Conservation (phyloP, 2,797 vertebrate species). For the Alcedo quadribrachys region DNA sequence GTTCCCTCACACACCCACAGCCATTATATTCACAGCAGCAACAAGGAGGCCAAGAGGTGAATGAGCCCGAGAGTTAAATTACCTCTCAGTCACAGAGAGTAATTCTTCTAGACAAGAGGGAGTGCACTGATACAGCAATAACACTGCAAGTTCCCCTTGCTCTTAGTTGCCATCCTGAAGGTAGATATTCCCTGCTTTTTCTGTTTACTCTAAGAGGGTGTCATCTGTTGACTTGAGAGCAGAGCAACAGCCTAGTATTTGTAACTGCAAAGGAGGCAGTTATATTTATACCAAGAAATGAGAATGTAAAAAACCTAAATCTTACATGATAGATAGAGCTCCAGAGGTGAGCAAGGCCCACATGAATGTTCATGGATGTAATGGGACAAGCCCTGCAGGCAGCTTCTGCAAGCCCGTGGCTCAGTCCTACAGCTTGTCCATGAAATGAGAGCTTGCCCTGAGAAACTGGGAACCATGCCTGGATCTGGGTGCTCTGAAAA, state of each 20-base stretch:
- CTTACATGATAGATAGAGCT: not conserved
- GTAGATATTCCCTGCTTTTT: not conserved
- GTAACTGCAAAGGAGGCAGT: not conserved
- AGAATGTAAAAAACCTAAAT: not conserved
- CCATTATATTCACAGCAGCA: constrained; percentile 46
- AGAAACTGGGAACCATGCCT: not conserved
- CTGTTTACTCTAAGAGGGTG: not conserved
- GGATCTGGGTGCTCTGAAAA: not conserved
- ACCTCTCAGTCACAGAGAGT: constrained; percentile 34
- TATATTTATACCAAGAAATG: not conserved
- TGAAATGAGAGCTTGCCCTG: not conserved
- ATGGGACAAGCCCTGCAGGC: not conserved
- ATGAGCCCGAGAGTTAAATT: constrained; percentile 36
- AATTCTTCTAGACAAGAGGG: constrained; percentile 56
- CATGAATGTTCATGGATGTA: rapidly evolving
- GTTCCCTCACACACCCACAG: rapidly evolving
- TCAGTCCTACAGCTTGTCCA: not conserved
- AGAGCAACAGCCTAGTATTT: not conserved
- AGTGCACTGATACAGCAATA: not conserved
- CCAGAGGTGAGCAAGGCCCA: not conserved
- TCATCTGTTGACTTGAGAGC: not conserved
- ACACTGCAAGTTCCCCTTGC: not conserved
- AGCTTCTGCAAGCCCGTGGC: not conserved
- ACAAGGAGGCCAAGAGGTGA: constrained; percentile 48
- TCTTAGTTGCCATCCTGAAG: not conserved